These are phyloP conservation scores for Leptopilina boulardi DNA, from an alignment of 1,140 invertebrate species.

Conservation along the genomic window DNA sequence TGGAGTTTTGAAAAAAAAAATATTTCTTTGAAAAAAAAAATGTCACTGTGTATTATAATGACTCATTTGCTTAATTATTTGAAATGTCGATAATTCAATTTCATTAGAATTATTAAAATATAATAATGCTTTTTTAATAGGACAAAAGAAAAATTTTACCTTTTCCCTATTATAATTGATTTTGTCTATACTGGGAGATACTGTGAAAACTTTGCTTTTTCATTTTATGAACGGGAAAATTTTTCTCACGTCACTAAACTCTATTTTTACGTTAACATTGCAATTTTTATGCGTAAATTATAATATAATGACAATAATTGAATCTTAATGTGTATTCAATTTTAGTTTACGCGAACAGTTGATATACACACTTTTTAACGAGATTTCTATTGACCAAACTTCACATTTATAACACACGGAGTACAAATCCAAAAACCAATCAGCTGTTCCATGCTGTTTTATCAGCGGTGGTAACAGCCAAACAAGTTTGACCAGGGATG, in stretches of 20 bases:
- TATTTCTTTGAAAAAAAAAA: neutral
- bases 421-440: neutral
- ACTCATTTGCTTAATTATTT: neutral
- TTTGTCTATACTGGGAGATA: too few relatives aligned
- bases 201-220: too few relatives aligned
- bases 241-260: too few relatives aligned
- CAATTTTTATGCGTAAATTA: neutral
- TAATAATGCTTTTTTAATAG: too few relatives aligned
- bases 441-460: constrained; percentile 4
- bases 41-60: neutral
- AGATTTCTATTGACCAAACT: constrained; percentile 10
- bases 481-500: too few relatives aligned
- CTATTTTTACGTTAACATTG: too few relatives aligned
- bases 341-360: neutral
- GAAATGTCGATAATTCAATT: too few relatives aligned
- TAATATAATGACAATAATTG: neutral
- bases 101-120: too few relatives aligned
- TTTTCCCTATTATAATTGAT: too few relatives aligned
- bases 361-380: neutral
- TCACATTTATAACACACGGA: neutral
- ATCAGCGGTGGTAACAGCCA: neutral
- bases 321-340: neutral
- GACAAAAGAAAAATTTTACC: too few relatives aligned
- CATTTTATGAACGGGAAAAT: too few relatives aligned
- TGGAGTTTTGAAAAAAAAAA: neutral